Evolutionary conservation across 2,113 vertebrate genomes (phyloP).

Genomic region (Dendropsophus ebraccatus): DNA sequence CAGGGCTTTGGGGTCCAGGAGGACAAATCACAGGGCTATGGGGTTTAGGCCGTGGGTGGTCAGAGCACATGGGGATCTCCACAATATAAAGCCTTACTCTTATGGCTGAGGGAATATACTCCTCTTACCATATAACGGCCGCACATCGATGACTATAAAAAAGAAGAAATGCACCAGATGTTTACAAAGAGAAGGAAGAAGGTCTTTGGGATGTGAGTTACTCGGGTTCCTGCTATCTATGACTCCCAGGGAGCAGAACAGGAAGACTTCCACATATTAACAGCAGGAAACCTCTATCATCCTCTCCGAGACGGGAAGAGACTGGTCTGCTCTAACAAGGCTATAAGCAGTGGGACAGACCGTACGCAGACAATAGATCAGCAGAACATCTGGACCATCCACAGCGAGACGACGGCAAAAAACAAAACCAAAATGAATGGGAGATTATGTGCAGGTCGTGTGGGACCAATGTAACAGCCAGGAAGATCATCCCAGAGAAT

Average conservation of each 20-base stretch:
- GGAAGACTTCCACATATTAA: neutral
- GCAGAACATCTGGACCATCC: neutral
- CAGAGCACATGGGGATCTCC: too few species aligned
- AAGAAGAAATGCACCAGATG: neutral
- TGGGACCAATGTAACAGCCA: too few species aligned
- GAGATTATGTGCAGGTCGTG: too few species aligned
- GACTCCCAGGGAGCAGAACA: neutral
- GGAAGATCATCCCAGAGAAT: too few species aligned
- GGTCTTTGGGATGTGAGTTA: neutral
- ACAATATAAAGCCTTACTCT: too few species aligned
- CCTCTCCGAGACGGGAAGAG: neutral
- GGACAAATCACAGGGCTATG: too few species aligned
- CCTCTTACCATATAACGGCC: too few species aligned
- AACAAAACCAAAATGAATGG: neutral
- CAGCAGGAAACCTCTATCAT: neutral
- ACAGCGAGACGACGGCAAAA: neutral
- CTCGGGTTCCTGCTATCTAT: neutral
- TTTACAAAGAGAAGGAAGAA: neutral
- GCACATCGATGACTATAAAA: neutral
- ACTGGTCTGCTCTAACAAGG: neutral
- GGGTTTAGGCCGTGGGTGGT: too few species aligned
- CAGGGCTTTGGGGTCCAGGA: too few species aligned
- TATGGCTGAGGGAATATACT: too few species aligned
- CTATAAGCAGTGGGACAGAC: neutral
- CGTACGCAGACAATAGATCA: neutral